Base-by-base conservation (phyloP, 2,888 invertebrate species). In the Pseudococcus jackbeardsleyi region DNA sequence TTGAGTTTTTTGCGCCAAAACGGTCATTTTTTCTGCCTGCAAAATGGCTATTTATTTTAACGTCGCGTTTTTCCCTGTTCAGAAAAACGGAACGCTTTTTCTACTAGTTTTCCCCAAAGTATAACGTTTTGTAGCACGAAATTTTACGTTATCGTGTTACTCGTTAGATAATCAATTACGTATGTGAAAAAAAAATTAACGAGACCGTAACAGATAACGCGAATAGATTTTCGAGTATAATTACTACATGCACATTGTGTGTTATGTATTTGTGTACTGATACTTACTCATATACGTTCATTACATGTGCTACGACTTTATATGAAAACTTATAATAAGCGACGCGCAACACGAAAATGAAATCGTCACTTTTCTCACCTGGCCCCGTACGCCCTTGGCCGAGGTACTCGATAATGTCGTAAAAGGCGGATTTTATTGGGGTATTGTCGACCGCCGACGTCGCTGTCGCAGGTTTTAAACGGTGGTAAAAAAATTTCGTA, bases 191-290 rank as follows among this genome's bases (percentile, higher is more conserved):
- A 50, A 72, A 72, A 72, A 72, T 39, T 46, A 82, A 82, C 79
- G 79, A 82, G 79, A 82, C 42, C 79, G 79, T 82, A 82, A 46
- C 46, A 82, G 79, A 82, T 82, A 82, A 82, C 42, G 46, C 39
- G 79, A 46, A 82, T 46, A 46, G 79, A 82, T 82, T 46, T 82
- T 82, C 46, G 79, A 82, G 79, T 82, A 46, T 82, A 82, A 82
- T 82, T 82, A 82, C 79, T 82, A 46, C 46, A 19, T 33, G 33
- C 33, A 72, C 33, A 39, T 46, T 46, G 79, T 82, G 79, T 82
- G 33, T 26, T n/a, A n/a, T 79, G 42, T 39, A 42, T 77, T 26
- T 64, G 22, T 64, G 7, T 64, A 54, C 46, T 33, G 26, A 33
- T 50, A 50, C 48, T 50, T 50, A 50, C 48, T 50, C 48, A 4